phyloP scores from a whole-genome alignment of 2,113 vertebrate species.

The Brevimyrus niger region DNA sequence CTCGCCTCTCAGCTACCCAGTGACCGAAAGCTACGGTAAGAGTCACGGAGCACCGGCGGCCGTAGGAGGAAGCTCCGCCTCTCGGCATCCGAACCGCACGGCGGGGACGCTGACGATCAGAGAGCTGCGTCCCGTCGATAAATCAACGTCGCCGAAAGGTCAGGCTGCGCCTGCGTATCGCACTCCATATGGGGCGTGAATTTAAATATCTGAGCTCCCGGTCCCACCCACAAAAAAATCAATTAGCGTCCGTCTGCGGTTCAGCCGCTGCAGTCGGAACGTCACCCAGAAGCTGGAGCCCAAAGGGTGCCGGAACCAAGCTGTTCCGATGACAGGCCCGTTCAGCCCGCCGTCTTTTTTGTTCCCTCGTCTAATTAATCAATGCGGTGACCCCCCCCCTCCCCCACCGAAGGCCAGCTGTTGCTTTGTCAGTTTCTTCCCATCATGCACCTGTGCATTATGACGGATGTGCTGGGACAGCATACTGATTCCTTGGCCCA shows the following conservation, averaged over 20 bases:
- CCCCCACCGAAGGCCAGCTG: conserved; percentile 5
- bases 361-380: conserved; percentile 9
- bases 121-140: neutral
- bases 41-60: neutral
- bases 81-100: neutral
- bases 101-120: neutral
- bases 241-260: neutral
- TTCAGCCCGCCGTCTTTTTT: neutral
- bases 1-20: neutral
- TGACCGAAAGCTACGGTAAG: neutral
- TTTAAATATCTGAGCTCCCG: neutral
- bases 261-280: neutral
- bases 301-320: neutral
- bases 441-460: neutral
- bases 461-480: neutral
- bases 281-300: neutral
- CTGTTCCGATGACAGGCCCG: neutral
- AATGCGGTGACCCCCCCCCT: neutral
- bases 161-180: neutral
- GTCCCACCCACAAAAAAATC: neutral
- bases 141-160: conserved; percentile 5
- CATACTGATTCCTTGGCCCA: neutral
- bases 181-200: neutral
- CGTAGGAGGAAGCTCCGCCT: neutral
- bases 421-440: conserved; percentile 9